A percentile compares a stretch with the other conserved stretches of the same genome.
Evolutionary conservation across 2,888 invertebrate genomes (phyloP).

Genomic region (Rhagium mordax): DNA sequence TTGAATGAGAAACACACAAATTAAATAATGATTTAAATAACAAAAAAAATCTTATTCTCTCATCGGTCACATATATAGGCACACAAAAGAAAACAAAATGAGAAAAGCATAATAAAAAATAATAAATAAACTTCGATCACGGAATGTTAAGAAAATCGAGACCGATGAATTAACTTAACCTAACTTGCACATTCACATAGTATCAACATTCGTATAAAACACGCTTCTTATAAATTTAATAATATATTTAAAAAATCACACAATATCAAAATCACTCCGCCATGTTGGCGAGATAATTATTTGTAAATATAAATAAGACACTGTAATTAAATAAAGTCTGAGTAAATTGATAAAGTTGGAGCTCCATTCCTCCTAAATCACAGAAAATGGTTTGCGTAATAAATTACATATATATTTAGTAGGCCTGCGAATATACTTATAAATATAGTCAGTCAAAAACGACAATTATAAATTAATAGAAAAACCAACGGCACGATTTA

Average conservation of each 20-base stretch:
- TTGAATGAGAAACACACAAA: slow-evolving; percentile 69
- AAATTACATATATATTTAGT: neutral
- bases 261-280: slow-evolving; percentile 71
- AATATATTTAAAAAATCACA: slow-evolving; percentile 69
- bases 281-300: slow-evolving; percentile 63
- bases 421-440: slow-evolving; percentile 26
- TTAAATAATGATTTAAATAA: slow-evolving; percentile 71
- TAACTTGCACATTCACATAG: slow-evolving; percentile 67
- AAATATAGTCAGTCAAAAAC: slow-evolving; percentile 31
- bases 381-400: neutral
- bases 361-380: slow-evolving; percentile 18
- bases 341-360: slow-evolving; percentile 50
- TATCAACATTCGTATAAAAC: slow-evolving; percentile 69
- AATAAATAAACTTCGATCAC: slow-evolving; percentile 65
- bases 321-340: slow-evolving; percentile 66
- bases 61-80: slow-evolving; percentile 65
- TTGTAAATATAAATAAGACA: slow-evolving; percentile 68
- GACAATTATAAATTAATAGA: slow-evolving; percentile 7
- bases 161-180: slow-evolving; percentile 67
- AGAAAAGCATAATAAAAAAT: slow-evolving; percentile 62
- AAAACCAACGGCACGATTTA: slow-evolving; percentile 19
- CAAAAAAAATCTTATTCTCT: slow-evolving; percentile 68
- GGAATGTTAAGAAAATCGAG: slow-evolving; percentile 68
- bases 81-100: slow-evolving; percentile 62
- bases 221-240: slow-evolving; percentile 64